Conservation (phyloP, 2,797 vertebrate species). For the Sphenopsis melanotis region DNA sequence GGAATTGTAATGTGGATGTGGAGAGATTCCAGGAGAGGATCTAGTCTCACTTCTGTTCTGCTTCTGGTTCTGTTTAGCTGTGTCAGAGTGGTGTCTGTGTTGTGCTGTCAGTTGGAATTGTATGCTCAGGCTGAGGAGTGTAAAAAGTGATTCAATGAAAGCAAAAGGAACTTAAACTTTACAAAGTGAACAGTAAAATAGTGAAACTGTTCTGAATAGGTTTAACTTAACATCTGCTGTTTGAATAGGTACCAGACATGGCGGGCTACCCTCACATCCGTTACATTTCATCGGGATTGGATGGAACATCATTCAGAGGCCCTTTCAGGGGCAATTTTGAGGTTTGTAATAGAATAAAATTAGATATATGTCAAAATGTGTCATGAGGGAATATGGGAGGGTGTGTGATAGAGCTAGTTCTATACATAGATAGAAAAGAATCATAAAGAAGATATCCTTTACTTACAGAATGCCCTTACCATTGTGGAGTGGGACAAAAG, state of each 20-base stretch:
- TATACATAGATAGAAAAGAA: not conserved
- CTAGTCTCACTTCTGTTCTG: not conserved
- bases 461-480: not conserved
- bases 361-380: conserved; percentile 43
- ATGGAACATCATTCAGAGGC: conserved; percentile 87
- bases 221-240: conserved; percentile 70
- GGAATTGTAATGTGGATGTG: not conserved
- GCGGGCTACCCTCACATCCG: conserved; percentile 97
- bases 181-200: conserved; percentile 42
- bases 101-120: not conserved
- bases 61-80: not conserved
- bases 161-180: conserved; percentile 14
- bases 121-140: conserved; percentile 2
- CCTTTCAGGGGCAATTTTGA: conserved; percentile 92
- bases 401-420: not conserved
- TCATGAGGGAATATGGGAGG: conserved; percentile 41
- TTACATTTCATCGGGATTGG: conserved; percentile 99
- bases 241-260: conserved; percentile 84
- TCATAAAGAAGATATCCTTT: not conserved
- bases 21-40: not conserved
- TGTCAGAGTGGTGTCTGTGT: not conserved
- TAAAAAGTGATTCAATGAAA: conserved; percentile 1
- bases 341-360: conserved; percentile 80
- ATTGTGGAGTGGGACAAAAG: not conserved
- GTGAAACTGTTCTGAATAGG: conserved; percentile 65